A percentile compares a stretch with the other conserved stretches of the same genome.
phyloP scores from a whole-genome alignment of 92 coral and sea anemone species.

The Porites evermanni region DNA sequence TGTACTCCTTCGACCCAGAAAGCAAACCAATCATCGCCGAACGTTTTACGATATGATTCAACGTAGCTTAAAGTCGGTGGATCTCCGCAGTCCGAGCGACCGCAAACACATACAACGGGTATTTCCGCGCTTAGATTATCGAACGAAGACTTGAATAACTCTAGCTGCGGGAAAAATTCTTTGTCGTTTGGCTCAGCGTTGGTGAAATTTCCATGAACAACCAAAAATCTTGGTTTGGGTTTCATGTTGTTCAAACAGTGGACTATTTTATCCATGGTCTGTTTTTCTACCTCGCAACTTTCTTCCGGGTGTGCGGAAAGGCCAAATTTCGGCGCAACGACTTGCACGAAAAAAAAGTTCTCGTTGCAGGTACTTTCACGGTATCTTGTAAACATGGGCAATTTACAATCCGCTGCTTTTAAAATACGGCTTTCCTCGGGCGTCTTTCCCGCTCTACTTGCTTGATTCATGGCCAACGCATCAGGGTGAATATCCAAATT shows the following conservation, averaged over 20 bases:
- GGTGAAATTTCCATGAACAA: conserved; percentile 81
- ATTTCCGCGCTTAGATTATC: conserved; percentile 69
- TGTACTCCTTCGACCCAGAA: conserved; percentile 94
- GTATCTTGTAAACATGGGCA: conserved; percentile 84
- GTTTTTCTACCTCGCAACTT: conserved; percentile 68
- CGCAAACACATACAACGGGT: conserved; percentile 89
- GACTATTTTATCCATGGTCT: conserved; percentile 53
- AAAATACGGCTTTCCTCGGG: conserved; percentile 88
- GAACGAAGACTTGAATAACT: conserved; percentile 76
- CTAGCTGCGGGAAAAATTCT: conserved; percentile 77
- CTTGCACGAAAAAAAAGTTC: conserved; percentile 79
- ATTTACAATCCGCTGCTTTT: conserved; percentile 79
- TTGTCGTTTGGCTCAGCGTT: conserved; percentile 69
- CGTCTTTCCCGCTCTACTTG: conserved; percentile 83
- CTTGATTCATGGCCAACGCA: conserved; percentile 86
- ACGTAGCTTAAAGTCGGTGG: conserved; percentile 57
- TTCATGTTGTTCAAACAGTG: conserved; percentile 70
- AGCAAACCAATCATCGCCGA: conserved; percentile 91
- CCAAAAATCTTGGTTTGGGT: conserved; percentile 85
- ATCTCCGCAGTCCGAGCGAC: conserved; percentile 70
- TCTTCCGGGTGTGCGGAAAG: conserved; percentile 84
- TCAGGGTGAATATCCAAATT: conserved; percentile 91
- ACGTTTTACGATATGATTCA: conserved; percentile 77
- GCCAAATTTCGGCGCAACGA: conserved; percentile 83
- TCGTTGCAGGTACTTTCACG: conserved; percentile 85